phyloP scores from a whole-genome alignment of 2,113 vertebrate genomes.

The Thymallus thymallus region DNA sequence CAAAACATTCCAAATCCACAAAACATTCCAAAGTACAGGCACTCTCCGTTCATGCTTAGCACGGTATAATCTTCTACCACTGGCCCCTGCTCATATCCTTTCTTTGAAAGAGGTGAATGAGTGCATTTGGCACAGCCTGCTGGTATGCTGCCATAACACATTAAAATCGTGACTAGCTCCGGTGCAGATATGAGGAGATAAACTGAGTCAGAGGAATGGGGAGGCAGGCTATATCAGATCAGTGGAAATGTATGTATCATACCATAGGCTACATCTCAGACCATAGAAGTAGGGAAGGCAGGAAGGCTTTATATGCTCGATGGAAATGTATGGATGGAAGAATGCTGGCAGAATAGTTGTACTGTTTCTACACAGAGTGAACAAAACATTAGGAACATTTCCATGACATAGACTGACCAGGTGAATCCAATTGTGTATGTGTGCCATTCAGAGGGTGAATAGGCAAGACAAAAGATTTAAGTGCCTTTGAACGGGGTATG shows the following conservation, averaged over 20 bases:
- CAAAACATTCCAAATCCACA: neutral
- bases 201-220: neutral
- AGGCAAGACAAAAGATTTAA: too few relatives aligned
- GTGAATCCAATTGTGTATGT: too few relatives aligned
- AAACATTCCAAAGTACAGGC: neutral
- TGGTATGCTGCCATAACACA: constrained; percentile 21
- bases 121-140: constrained; percentile 32
- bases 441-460: too few relatives aligned
- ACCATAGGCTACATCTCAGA: neutral
- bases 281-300: neutral
- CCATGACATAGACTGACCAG: too few relatives aligned
- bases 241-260: neutral
- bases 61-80: neutral
- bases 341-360: too few relatives aligned
- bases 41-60: neutral
- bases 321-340: too few relatives aligned
- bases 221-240: neutral
- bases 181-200: constrained; percentile 24
- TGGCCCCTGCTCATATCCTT: constrained; percentile 8
- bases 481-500: too few relatives aligned
- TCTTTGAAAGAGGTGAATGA: constrained; percentile 28
- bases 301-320: too few relatives aligned
- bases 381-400: too few relatives aligned
- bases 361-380: too few relatives aligned
- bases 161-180: constrained; percentile 22